phyloP scores from a whole-genome alignment of 2,888 invertebrate species.

The Cheilosia scutellata region DNA sequence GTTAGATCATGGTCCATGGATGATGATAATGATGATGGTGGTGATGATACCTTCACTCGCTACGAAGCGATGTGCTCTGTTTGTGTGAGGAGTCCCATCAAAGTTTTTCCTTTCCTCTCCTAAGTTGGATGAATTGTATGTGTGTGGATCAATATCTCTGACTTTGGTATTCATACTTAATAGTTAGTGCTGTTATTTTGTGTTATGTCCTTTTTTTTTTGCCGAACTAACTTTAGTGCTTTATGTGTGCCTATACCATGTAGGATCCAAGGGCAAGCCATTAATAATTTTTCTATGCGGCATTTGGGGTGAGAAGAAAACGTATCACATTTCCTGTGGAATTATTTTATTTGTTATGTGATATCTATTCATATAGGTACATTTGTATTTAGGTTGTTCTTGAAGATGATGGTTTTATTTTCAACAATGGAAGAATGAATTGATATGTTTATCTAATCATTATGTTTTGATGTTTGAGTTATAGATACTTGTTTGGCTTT shows the following conservation, averaged over 20 bases:
- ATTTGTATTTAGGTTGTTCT: conserved; percentile 8
- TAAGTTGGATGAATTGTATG: conserved; percentile 18
- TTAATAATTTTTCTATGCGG: conserved; percentile 27
- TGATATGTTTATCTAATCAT: conserved; percentile 45
- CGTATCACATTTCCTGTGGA: conserved; percentile 48
- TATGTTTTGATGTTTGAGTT: too few species aligned
- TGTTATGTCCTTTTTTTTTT: conserved; percentile 43
- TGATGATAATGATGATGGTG: conserved; percentile 58
- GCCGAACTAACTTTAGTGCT: conserved; percentile 48
- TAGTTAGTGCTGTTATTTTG: conserved; percentile 14
- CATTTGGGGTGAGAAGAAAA: conserved; percentile 12
- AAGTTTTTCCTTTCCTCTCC: too few species aligned
- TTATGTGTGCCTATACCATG: conserved; percentile 29
- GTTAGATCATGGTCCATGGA: conserved; percentile 65
- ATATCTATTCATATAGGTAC: conserved; percentile 13
- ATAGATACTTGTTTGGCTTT: too few species aligned
- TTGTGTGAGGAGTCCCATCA: too few species aligned
- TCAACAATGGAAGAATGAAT: conserved; percentile 5
- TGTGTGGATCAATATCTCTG: conserved; percentile 21
- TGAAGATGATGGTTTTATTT: conserved; percentile 28
- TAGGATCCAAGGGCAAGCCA: neutral
- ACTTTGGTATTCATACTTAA: conserved; percentile 15
- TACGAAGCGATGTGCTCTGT: neutral
- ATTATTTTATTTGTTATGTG: conserved; percentile 53
- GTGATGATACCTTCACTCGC: conserved; percentile 44